Evolutionary conservation across 2,797 vertebrate species (phyloP).

Genomic region (Lepilemur septentrionalis): DNA sequence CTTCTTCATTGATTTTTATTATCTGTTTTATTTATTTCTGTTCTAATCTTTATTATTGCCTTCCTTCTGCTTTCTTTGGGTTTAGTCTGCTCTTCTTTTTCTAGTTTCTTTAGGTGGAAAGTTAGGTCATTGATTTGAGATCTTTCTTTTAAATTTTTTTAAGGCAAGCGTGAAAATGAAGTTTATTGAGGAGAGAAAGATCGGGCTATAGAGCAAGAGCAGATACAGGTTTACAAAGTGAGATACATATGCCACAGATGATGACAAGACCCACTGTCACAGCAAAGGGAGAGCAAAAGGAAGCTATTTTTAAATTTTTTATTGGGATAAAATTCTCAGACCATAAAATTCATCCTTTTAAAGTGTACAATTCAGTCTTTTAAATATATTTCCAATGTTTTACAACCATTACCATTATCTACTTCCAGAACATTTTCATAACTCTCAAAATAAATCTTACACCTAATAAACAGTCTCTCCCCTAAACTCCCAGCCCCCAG

Average conservation of each 20-base stretch:
- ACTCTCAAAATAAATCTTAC: neutral
- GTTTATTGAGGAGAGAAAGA: too few relatives aligned
- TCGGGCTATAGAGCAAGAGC: too few relatives aligned
- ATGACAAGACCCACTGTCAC: too few relatives aligned
- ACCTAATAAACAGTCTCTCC: neutral
- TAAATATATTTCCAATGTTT: slow-evolving; percentile 34
- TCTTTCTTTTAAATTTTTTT: slow-evolving; percentile 16
- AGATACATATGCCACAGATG: too few relatives aligned
- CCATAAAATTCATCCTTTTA: neutral
- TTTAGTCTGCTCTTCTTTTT: slow-evolving; percentile 22
- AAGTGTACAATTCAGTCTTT: neutral
- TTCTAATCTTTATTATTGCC: neutral
- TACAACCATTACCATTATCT: neutral
- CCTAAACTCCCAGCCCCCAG: neutral
- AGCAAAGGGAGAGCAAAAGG: too few relatives aligned
- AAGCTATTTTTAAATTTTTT: neutral
- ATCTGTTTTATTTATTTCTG: neutral
- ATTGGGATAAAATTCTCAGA: slow-evolving; percentile 32
- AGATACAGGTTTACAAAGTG: too few relatives aligned
- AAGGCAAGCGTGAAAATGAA: too few relatives aligned
- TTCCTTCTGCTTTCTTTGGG: neutral
- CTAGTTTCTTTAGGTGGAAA: slow-evolving; percentile 4
- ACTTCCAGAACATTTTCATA: slow-evolving; percentile 21
- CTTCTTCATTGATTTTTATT: neutral
- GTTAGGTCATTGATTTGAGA: neutral